Evolutionary conservation across 2,113 vertebrate genomes (phyloP).

Genomic region (Paralichthys olivaceus): DNA sequence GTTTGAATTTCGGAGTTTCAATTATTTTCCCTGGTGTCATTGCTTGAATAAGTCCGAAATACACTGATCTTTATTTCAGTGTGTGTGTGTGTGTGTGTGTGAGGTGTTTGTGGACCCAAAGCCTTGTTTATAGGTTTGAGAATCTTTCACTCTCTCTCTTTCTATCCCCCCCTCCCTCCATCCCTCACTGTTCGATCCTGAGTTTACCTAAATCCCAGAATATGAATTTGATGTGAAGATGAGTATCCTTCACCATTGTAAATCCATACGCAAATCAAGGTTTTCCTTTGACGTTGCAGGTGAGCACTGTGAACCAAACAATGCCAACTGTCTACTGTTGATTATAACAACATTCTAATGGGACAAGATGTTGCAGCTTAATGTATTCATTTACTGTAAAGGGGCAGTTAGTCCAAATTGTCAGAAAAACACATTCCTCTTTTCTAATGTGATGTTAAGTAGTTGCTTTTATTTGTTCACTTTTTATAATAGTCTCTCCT

Average conservation of each 20-base stretch:
- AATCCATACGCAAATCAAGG: neutral
- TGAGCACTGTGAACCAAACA: neutral
- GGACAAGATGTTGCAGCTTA: no score
- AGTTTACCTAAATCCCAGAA: neutral
- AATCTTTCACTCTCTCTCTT: no score
- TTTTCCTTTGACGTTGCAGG: neutral
- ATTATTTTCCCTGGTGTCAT: neutral
- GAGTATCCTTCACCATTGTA: neutral
- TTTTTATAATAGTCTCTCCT: no score
- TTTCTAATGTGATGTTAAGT: no score
- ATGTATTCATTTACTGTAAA: neutral
- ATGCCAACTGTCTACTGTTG: neutral
- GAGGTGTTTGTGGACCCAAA: neutral
- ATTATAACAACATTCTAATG: neutral
- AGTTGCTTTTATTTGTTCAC: no score
- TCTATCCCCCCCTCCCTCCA: no score
- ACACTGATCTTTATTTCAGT: neutral
- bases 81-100: slow-evolving; percentile 4
- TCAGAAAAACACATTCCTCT: no score
- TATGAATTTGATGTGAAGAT: slow-evolving; percentile 18
- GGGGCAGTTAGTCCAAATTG: no score
- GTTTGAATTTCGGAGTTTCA: neutral
- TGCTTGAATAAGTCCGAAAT: neutral
- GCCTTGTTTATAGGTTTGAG: neutral
- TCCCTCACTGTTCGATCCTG: neutral